phyloP scores from a whole-genome alignment of 1,140 invertebrate species.

The Penaeus chinensis region DNA sequence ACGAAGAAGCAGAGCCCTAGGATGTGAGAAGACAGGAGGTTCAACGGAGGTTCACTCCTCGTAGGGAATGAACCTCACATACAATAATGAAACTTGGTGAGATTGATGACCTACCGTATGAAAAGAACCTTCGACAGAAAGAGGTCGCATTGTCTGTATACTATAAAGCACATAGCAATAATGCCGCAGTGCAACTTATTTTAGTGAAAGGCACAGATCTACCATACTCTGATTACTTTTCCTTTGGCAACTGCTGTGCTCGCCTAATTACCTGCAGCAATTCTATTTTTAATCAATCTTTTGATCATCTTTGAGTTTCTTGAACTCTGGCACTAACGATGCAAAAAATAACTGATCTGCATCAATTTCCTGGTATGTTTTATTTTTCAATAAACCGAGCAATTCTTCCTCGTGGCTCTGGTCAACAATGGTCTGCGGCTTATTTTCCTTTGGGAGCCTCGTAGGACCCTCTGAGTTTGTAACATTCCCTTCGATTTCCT shows the following conservation, averaged over 20 bases:
- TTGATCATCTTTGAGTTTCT: constrained; percentile 19
- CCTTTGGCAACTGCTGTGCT: neutral
- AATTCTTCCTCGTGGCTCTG: constrained; percentile 18
- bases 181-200: neutral
- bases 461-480: neutral
- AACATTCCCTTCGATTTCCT: neutral
- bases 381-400: constrained; percentile 15
- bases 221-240: neutral
- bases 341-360: constrained; percentile 1
- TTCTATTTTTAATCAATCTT: constrained; percentile 25
- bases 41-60: too few relatives aligned
- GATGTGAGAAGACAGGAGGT: too few relatives aligned
- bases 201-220: neutral
- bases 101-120: too few relatives aligned
- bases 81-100: too few relatives aligned
- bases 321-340: constrained; percentile 27
- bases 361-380: neutral
- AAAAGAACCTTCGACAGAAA: too few relatives aligned
- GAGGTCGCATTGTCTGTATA: too few relatives aligned
- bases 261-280: neutral
- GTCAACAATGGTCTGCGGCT: neutral
- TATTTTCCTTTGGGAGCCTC: constrained; percentile 2
- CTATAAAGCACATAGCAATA: too few relatives aligned
- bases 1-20: too few relatives aligned
- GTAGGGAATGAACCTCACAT: too few relatives aligned